Conservation (phyloP, 2,797 vertebrate species). For the Clarias platycephalus region DNA sequence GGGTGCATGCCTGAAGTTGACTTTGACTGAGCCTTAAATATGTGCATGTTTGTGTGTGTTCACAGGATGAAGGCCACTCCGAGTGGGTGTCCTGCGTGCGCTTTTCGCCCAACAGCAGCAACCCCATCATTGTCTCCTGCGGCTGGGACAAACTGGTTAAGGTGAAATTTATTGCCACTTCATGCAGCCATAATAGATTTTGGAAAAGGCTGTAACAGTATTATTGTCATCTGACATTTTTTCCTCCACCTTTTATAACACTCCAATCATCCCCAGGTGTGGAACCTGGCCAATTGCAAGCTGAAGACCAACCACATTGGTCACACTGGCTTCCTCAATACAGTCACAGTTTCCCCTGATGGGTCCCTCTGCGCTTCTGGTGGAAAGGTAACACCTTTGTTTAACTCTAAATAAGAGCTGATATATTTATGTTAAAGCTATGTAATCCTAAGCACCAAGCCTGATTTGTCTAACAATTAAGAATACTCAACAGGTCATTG, state of each 20-base stretch:
- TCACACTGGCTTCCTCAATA: conserved; percentile 95
- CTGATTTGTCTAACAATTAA: neutral
- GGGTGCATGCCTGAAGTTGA: neutral
- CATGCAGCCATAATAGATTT: no score
- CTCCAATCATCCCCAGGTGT: conserved; percentile 73
- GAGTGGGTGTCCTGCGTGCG: conserved; percentile 95
- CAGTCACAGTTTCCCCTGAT: conserved; percentile 93
- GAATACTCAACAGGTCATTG: neutral
- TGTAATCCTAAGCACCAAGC: neutral
- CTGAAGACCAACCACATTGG: conserved; percentile 99
- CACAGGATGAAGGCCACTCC: conserved; percentile 88
- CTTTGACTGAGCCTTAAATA: neutral
- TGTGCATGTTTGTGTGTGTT: neutral
- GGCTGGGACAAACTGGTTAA: conserved; percentile 97
- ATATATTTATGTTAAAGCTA: no score
- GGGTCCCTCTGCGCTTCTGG: conserved; percentile 95
- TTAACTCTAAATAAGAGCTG: neutral
- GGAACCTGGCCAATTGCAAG: conserved; percentile 97
- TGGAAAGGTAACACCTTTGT: conserved; percentile 81
- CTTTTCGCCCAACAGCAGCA: conserved; percentile 96
- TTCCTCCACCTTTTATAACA: no score
- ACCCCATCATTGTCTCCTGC: conserved; percentile 95
- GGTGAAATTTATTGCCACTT: no score
- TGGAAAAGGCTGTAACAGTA: no score
- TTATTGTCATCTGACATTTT: no score